Conservation (phyloP, 2,113 vertebrate species). For the Syrrhaptes paradoxus region DNA sequence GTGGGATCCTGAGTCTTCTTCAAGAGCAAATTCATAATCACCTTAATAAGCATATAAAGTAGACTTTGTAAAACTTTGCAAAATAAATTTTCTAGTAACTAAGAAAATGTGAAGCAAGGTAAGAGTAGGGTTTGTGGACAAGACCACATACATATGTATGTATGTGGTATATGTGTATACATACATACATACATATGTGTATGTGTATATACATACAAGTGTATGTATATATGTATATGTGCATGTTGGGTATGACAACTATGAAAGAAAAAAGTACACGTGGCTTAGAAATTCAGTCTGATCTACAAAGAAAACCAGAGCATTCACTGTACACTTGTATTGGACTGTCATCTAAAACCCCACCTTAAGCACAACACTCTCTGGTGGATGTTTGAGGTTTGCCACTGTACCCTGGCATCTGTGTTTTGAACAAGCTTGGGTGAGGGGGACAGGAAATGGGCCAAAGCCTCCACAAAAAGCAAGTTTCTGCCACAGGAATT, state of each 20-base stretch:
- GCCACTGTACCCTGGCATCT: not conserved
- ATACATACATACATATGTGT: too few species aligned
- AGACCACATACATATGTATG: too few species aligned
- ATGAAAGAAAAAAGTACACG: not conserved
- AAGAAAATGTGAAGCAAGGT: not conserved
- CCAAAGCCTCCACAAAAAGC: not conserved
- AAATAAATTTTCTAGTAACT: not conserved
- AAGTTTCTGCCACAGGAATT: not conserved
- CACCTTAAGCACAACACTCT: not conserved
- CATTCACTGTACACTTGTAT: not conserved
- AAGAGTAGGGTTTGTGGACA: not conserved
- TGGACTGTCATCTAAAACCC: not conserved
- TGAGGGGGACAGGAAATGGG: not conserved
- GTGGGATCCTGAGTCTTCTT: not conserved
- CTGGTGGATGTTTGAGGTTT: not conserved
- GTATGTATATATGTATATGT: not conserved
- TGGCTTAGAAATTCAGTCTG: not conserved
- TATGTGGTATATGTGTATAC: too few species aligned
- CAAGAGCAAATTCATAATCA: not conserved
- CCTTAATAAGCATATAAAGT: not conserved
- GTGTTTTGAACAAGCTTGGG: not conserved
- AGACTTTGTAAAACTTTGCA: not conserved
- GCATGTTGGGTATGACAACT: not conserved
- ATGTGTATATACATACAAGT: too few species aligned
- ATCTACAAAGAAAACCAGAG: not conserved